Evolutionary conservation across 2,888 invertebrate genomes (phyloP).

Genomic region (Copidosoma aretas): DNA sequence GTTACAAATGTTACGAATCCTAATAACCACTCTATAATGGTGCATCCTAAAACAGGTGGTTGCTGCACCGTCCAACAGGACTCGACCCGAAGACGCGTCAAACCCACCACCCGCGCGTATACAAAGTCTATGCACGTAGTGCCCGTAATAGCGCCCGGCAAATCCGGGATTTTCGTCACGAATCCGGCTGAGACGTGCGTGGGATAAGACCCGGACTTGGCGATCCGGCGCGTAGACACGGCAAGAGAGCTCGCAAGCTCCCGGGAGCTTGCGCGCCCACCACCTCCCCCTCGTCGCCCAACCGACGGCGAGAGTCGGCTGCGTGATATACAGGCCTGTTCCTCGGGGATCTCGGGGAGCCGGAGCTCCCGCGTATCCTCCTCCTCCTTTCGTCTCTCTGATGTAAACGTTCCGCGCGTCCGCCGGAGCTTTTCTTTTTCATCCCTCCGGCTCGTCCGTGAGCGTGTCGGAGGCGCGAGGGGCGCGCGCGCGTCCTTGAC

Average conservation of each 20-base stretch:
- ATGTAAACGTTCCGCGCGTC: no score
- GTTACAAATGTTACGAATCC: no score
- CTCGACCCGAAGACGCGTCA: no score
- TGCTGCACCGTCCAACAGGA: no score
- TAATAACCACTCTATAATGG: no score
- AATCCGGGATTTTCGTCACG: constrained; percentile 41
- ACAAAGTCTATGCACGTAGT: no score
- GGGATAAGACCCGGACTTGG: constrained; percentile 53
- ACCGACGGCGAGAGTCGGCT: no score
- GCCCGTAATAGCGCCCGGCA: no score
- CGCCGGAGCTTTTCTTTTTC: not conserved
- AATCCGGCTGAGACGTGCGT: constrained; percentile 41
- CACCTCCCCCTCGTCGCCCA: constrained; percentile 3
- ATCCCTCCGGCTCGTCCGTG: not conserved
- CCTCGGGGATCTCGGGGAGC: constrained; percentile 47
- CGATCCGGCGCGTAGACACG: constrained; percentile 50
- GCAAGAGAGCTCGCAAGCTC: constrained; percentile 29
- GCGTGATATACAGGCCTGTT: constrained; percentile 51
- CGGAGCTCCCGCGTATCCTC: constrained; percentile 2
- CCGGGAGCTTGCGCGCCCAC: not conserved
- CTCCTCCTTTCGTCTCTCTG: not conserved
- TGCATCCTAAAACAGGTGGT: no score
- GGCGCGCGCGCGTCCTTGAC: constrained; percentile 22
- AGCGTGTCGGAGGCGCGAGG: not conserved
- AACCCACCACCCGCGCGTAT: no score